Evolutionary conservation across 2,797 vertebrate species (phyloP).

Genomic region (Thunnus albacares): DNA sequence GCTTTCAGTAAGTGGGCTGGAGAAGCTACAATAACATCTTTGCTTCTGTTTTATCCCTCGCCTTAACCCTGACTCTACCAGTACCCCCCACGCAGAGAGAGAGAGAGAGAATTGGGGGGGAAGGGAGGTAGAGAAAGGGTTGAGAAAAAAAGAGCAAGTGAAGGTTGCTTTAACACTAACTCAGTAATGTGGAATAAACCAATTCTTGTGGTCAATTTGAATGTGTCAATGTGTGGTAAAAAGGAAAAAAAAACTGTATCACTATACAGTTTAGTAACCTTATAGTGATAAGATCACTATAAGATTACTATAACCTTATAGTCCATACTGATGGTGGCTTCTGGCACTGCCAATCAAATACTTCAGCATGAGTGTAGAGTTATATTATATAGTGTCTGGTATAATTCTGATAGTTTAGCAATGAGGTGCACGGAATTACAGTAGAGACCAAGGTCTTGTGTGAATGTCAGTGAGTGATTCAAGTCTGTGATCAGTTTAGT

Average conservation of each 20-base stretch:
- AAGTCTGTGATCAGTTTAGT: neutral
- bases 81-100: conserved; percentile 68
- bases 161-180: conserved; percentile 27
- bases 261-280: neutral
- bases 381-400: neutral
- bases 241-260: neutral
- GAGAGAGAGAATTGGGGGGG: neutral
- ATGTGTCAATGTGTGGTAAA: neutral
- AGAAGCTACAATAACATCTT: conserved; percentile 93
- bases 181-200: conserved; percentile 10
- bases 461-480: neutral
- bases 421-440: no score
- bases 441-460: neutral
- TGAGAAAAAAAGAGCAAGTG: neutral
- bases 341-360: neutral
- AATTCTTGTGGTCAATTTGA: conserved; percentile 7
- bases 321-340: neutral
- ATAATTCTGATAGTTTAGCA: neutral
- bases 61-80: conserved; percentile 88
- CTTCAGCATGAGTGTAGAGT: neutral
- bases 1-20: conserved; percentile 92
- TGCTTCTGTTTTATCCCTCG: conserved; percentile 89
- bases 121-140: neutral
- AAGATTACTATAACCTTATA: no score
- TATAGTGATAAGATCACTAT: no score